Conservation (phyloP, 2,888 invertebrate genomes). For the Caenorhabditis virilis region DNA sequence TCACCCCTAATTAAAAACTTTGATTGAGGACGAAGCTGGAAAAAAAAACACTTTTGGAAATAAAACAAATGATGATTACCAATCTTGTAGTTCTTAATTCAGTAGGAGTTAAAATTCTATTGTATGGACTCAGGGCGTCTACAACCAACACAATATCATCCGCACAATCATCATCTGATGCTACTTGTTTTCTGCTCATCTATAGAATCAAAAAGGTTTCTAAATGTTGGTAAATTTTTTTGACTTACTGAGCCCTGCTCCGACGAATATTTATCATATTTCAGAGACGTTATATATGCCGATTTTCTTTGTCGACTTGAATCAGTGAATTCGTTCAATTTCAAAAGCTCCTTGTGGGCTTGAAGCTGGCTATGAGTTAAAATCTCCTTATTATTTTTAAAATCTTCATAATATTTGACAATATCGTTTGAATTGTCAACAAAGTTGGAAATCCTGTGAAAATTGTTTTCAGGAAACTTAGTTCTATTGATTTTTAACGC, state of each 20-base stretch:
- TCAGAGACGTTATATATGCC: constrained; percentile 18
- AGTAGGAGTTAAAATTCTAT: constrained; percentile 9
- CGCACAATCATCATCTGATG: not conserved
- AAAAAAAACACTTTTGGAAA: not conserved
- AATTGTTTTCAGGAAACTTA: constrained; percentile 6
- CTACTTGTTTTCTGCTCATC: not conserved
- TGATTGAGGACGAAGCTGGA: constrained; percentile 22
- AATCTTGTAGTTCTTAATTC: constrained; percentile 22
- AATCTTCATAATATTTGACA: too few species aligned
- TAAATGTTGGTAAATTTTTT: too few species aligned
- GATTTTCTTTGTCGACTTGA: constrained; percentile 22
- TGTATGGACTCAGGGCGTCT: constrained; percentile 14
- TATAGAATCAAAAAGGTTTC: too few species aligned
- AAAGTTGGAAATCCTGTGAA: not conserved
- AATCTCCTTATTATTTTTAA: not conserved
- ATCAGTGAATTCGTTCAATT: constrained; percentile 3
- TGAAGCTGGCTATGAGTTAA: not conserved
- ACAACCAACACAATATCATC: constrained; percentile 24
- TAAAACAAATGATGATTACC: constrained; percentile 3
- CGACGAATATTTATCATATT: constrained; percentile 18
- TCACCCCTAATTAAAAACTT: constrained; percentile 50
- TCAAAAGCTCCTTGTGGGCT: not conserved
- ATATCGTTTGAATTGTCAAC: not conserved
- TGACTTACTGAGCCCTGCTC: not conserved
- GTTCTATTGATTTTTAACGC: too few species aligned